Evolutionary conservation across 1,140 invertebrate species (phyloP), one percentile per base, ranked within the genome.

Genomic region (Temnothorax longispinosus): DNA sequence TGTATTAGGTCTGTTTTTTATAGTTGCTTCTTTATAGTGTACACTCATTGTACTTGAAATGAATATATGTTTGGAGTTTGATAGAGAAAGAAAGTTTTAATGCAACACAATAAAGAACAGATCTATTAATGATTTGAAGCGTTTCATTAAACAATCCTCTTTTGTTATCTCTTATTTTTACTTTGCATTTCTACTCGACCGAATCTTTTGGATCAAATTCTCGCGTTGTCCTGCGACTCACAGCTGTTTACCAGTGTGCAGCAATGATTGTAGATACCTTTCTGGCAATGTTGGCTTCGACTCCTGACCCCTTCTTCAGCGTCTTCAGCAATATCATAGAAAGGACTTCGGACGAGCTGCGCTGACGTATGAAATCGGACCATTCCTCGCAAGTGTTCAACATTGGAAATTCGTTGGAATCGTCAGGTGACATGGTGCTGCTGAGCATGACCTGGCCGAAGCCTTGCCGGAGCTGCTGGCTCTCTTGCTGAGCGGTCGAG

Each of bases 401-500:
- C 1, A 27, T 27, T 27, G 27, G 27, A 27, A 27, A 27, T 27
- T 27, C 27, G 27, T 1, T 27, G 27, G 27, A 1, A 27, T 27
- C 27, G 27, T 27, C 27, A 1, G 27, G 1, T 27, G 27, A 27
- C 27, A 27, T 27, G 27, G 27, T 27, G 27, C 27, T 27, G 27
- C 27, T 27, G 27, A 27, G 27, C 27, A 27, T 27, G 27, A 27
- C 27, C 27, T 27, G 27, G 27, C 27, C 27, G 27, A 27, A 27
- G 10, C 3, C 47, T 15, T 76, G 82, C 69, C 38, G 27, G 27
- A 27, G 78, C 27, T 18, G 72, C 10, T 80, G 54, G 18, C 21
- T 21, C 2, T 86, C 89, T 1, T 82, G 67, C n/a, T 90, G 87
- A 27, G 62, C 54, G 6, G 72, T 78, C 89, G 95, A 95, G 95